Conservation (phyloP, 1,140 invertebrate genomes). For the Globodera ellingtonae region DNA sequence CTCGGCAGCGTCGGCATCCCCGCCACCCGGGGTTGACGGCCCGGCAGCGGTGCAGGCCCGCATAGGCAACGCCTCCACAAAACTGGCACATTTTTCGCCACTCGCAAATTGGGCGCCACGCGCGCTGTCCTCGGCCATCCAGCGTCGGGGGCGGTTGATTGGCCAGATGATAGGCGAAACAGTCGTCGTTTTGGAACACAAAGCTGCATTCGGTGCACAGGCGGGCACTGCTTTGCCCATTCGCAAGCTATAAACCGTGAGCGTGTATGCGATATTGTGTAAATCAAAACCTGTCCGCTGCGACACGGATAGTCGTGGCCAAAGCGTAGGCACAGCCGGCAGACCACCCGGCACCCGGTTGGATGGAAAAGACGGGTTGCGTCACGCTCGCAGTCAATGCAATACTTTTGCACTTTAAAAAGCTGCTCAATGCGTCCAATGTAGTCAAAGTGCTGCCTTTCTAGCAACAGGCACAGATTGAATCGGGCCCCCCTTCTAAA, state of each 20-base stretch:
- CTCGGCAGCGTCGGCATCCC: background rate
- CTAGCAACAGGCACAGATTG: slow-evolving; percentile 12
- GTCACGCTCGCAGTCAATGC: slow-evolving; percentile 8
- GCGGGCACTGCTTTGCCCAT: no score
- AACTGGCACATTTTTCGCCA: background rate
- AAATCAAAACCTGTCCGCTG: background rate
- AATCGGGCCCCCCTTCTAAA: no score
- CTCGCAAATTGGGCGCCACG: background rate
- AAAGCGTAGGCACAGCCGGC: slow-evolving; percentile 10
- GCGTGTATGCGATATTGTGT: no score
- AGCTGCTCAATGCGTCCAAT: slow-evolving; percentile 4
- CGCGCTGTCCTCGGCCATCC: no score
- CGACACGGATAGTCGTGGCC: slow-evolving; percentile 1
- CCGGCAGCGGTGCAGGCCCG: background rate
- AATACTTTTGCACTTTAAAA: slow-evolving; percentile 1
- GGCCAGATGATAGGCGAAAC: background rate
- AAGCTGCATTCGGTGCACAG: no score
- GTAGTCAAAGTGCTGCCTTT: background rate
- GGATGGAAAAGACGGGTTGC: background rate
- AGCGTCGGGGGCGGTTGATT: background rate
- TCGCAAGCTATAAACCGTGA: background rate
- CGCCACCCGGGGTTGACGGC: background rate
- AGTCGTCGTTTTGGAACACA: background rate
- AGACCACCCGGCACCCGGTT: background rate
- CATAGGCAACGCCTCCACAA: background rate